phyloP scores from a whole-genome alignment of 2,113 vertebrate species.

The Mustela lutreola region DNA sequence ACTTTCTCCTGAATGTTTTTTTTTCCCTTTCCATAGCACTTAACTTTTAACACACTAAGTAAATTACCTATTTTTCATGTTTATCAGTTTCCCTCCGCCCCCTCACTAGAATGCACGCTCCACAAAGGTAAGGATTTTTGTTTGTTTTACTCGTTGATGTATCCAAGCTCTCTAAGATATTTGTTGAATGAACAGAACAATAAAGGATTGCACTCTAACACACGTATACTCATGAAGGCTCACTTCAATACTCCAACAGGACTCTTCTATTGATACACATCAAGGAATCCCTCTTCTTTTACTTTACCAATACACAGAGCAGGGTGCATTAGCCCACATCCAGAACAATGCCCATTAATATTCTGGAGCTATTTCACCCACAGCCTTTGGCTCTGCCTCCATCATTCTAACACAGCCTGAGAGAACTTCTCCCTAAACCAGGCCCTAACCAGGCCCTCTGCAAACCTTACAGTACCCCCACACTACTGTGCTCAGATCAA shows the following conservation, averaged over 20 bases:
- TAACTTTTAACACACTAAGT: not conserved
- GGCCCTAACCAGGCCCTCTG: not conserved
- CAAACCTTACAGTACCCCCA: not conserved
- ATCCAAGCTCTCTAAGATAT: slow-evolving; percentile 49
- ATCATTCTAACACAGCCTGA: not conserved
- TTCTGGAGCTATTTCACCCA: not conserved
- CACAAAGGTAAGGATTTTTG: not conserved
- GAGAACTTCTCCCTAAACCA: not conserved
- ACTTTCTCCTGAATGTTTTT: not conserved
- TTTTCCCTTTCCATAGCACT: not conserved
- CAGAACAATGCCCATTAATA: not conserved
- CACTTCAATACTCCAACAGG: not conserved
- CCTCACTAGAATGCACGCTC: not conserved
- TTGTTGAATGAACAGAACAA: not conserved
- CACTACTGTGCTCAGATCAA: not conserved
- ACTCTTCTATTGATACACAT: not conserved
- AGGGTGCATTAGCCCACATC: not conserved
- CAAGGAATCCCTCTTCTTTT: not conserved
- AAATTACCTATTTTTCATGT: not conserved
- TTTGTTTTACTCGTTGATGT: slow-evolving; percentile 27
- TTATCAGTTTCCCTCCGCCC: not conserved
- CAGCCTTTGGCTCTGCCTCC: not conserved
- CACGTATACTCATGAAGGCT: not conserved
- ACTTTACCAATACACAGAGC: not conserved
- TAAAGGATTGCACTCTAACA: not conserved